Evolutionary conservation across 2,888 invertebrate genomes (phyloP), one percentile per base, ranked within the genome.

Genomic region (Eristalis arbustorum): DNA sequence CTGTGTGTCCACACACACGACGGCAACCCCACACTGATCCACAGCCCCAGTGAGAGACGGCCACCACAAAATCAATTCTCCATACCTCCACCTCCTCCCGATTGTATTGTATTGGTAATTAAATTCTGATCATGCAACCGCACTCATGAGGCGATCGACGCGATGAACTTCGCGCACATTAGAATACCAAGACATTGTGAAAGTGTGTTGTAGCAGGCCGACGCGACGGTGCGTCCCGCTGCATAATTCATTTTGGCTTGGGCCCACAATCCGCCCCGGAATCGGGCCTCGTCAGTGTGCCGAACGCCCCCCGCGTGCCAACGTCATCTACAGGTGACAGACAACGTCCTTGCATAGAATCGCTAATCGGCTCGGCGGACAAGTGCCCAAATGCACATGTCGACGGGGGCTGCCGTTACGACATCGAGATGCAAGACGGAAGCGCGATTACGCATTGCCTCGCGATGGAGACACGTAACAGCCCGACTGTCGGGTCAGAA

Each of bases 161-260:
- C 64, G 31, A 14, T 83, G 79, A 75, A 74, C 75, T 83, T 79
- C 28, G 78, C 67, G 83, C 79, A 57, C 83, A 78, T 87, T 72
- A 83, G 83, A 87, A 87, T 87, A 87, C 78, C 67, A 78, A 72
- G 67, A 87, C 75, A 83, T 71, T 83, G 83, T 83, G 87, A 87
- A 87, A 87, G 85, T 83, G 42, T 63, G 73, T 49, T 49, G n/a
- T 67, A 71, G 34, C 31, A 59, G 28, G 34, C 71, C 66, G 69
- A 87, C 10, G 31, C 66, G 69, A 87, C 10, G 31, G 67, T 63
- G 81, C 71, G 73, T 56, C 69, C 31, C 71, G 13, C 75, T 87
- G 87, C 87, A 87, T 87, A 49, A 87, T 87, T 87, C 83, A 87
- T 87, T 69, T 75, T 28, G 71, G 83, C 49, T 18, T 8, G 34